Evolutionary conservation across 1,140 invertebrate genomes (phyloP).

Genomic region (Druon quercuslanigerum): DNA sequence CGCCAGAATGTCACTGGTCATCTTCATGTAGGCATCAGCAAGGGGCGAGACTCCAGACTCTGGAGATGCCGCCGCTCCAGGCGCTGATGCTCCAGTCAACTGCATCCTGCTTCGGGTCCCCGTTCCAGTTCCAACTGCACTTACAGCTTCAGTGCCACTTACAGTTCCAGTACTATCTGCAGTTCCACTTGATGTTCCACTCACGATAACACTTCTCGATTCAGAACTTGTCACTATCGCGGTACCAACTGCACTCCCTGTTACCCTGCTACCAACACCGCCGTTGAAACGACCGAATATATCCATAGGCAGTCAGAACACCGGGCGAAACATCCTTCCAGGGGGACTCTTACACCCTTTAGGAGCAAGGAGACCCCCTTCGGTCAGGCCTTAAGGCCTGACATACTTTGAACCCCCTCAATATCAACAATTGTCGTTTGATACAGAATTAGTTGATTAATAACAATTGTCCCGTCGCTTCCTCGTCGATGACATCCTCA

Average conservation of each 20-base stretch:
- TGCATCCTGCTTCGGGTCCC: slow-evolving; percentile 69
- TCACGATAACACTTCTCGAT: slow-evolving; percentile 52
- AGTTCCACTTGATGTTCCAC: slow-evolving; percentile 54
- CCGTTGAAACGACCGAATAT: slow-evolving; percentile 75
- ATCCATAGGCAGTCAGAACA: slow-evolving; percentile 75
- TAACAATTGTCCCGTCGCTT: slow-evolving; percentile 16
- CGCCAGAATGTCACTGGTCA: slow-evolving; percentile 90
- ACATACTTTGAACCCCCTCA: slow-evolving; percentile 31
- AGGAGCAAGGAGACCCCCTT: slow-evolving; percentile 31
- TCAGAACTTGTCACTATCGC: slow-evolving; percentile 48
- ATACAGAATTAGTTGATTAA: not conserved
- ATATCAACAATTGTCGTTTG: not conserved
- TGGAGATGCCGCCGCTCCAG: slow-evolving; percentile 72
- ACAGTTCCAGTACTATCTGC: slow-evolving; percentile 42
- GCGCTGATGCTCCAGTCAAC: slow-evolving; percentile 73
- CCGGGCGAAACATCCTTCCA: slow-evolving; percentile 69
- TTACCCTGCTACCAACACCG: slow-evolving; percentile 64
- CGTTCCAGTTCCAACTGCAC: not conserved
- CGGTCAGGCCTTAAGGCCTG: slow-evolving; percentile 37
- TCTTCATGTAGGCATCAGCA: slow-evolving; percentile 90
- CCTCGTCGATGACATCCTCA: slow-evolving; percentile 6
- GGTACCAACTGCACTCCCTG: slow-evolving; percentile 59
- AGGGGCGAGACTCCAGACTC: slow-evolving; percentile 77
- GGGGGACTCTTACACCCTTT: slow-evolving; percentile 54
- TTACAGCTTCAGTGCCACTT: too few relatives aligned